Evolutionary conservation across 2,888 invertebrate species (phyloP).

Genomic region (Diaprepes abbreviatus): DNA sequence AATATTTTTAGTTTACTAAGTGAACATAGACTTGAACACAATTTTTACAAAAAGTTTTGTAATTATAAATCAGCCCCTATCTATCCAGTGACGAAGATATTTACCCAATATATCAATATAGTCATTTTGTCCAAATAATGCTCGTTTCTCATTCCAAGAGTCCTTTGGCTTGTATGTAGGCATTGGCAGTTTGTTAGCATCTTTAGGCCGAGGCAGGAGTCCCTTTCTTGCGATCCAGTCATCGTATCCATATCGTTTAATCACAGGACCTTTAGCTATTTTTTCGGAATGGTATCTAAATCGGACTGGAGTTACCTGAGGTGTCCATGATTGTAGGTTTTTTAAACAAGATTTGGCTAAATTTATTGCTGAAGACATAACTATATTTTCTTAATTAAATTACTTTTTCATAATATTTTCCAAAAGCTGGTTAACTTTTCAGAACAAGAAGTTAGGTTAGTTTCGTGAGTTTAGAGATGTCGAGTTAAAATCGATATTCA

Average conservation of each 20-base stretch:
- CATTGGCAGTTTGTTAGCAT: constrained; percentile 71
- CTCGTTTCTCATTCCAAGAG: constrained; percentile 82
- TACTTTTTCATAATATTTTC: too few species aligned
- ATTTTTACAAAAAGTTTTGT: too few species aligned
- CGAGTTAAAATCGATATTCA: too few species aligned
- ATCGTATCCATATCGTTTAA: constrained; percentile 80
- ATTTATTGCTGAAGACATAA: constrained; percentile 23
- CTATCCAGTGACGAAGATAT: too few species aligned
- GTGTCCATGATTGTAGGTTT: constrained; percentile 55
- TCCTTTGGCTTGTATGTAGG: constrained; percentile 82
- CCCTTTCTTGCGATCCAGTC: constrained; percentile 79
- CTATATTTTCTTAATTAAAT: too few species aligned
- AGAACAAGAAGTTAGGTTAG: too few species aligned
- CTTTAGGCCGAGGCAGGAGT: constrained; percentile 76
- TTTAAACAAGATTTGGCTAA: constrained; percentile 19
- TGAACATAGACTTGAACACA: too few species aligned
- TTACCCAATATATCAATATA: constrained; percentile 89
- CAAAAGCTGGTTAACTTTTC: too few species aligned
- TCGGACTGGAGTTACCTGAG: constrained; percentile 68
- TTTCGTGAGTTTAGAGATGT: too few species aligned
- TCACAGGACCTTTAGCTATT: constrained; percentile 71
- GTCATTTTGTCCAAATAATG: constrained; percentile 95
- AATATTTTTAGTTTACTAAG: too few species aligned
- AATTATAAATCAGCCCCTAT: too few species aligned
- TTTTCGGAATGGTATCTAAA: constrained; percentile 76